These are phyloP conservation scores for Eudemis profundana DNA, from an alignment of 2,888 invertebrate genomes.

Conservation along the genomic window DNA sequence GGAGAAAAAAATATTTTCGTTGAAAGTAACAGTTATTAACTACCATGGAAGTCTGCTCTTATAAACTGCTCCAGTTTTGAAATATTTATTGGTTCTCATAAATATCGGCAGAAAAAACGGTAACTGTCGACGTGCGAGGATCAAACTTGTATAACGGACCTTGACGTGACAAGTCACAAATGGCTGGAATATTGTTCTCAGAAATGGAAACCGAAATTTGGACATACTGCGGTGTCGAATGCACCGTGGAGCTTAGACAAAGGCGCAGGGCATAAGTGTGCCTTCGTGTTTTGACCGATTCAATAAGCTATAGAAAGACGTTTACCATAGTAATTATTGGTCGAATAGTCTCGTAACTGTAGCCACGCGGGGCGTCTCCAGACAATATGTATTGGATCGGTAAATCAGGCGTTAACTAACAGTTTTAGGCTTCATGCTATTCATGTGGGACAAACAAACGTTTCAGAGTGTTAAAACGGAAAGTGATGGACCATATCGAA, in stretches of 20 bases:
- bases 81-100: conserved; percentile 80
- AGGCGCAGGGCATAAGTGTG: conserved; percentile 75
- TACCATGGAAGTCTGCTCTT: conserved; percentile 78
- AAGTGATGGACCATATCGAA: conserved; percentile 33
- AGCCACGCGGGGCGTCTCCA: conserved; percentile 69
- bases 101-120: conserved; percentile 64
- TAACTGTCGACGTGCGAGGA: conserved; percentile 72
- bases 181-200: conserved; percentile 66
- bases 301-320: conserved; percentile 72
- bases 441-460: conserved; percentile 46
- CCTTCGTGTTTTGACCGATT: conserved; percentile 78
- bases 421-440: conserved; percentile 47
- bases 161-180: conserved; percentile 70
- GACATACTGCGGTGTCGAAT: conserved; percentile 80
- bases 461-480: conserved; percentile 39
- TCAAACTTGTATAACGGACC: conserved; percentile 74
- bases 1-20: conserved; percentile 64
- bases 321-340: conserved; percentile 81
- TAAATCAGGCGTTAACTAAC: conserved; percentile 64
- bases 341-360: conserved; percentile 73
- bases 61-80: conserved; percentile 80
- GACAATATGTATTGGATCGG: conserved; percentile 61
- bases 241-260: conserved; percentile 64
- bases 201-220: conserved; percentile 83
- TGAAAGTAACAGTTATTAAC: conserved; percentile 83